A percentile compares a stretch with the other conserved stretches of the same genome.
phyloP scores from a whole-genome alignment of 2,797 vertebrate genomes.

The Pristis pectinata region DNA sequence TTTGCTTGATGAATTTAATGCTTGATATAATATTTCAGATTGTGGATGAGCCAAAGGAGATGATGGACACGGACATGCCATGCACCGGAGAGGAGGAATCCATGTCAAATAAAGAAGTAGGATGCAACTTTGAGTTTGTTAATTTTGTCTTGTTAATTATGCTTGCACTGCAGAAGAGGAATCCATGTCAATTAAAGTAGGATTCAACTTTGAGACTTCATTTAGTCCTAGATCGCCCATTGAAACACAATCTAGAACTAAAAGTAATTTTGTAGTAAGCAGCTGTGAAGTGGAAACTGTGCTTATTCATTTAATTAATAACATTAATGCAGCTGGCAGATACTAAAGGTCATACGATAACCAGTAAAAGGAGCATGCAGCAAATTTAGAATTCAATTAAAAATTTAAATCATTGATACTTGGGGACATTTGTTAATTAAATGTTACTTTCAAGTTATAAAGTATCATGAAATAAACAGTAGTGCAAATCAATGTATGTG shows the following conservation, averaged over 20 bases:
- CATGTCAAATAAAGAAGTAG: slow-evolving; percentile 26
- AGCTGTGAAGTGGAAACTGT: neutral
- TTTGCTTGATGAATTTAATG: neutral
- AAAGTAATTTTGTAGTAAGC: neutral
- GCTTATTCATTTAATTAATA: neutral
- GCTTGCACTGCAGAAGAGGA: too few species aligned
- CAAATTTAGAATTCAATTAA: neutral
- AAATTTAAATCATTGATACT: too few species aligned
- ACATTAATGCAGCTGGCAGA: neutral
- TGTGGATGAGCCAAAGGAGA: slow-evolving; percentile 7
- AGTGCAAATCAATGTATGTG: neutral
- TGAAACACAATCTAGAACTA: neutral
- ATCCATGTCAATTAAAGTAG: too few species aligned
- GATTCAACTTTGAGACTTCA: too few species aligned
- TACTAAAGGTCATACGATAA: neutral
- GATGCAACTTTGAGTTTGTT: neutral
- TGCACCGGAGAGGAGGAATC: slow-evolving; percentile 10
- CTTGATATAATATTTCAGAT: slow-evolving; percentile 17
- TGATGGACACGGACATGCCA: neutral
- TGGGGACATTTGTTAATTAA: neutral
- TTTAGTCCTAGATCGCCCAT: too few species aligned
- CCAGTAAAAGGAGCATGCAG: neutral
- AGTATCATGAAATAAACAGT: neutral
- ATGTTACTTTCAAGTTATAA: neutral
- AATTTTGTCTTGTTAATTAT: neutral